A percentile compares a stretch with the other conserved stretches of the same genome.
Evolutionary conservation across 2,888 invertebrate species (phyloP).

Genomic region (Apodemia hepburni): DNA sequence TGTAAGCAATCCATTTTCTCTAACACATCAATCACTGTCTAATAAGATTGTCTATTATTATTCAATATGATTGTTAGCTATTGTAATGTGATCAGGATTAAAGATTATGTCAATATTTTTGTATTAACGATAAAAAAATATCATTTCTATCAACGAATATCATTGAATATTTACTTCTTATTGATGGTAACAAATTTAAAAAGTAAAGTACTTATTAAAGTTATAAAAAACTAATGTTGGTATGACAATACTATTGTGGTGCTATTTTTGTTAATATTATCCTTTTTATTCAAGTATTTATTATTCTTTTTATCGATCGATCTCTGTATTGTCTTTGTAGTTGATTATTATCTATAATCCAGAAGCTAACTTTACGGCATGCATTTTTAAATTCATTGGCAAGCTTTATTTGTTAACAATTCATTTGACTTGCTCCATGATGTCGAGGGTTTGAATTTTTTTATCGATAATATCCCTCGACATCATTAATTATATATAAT

Average conservation of each 20-base stretch:
- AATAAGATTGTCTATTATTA: conserved; percentile 24
- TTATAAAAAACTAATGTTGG: not conserved
- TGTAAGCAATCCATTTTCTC: conserved; percentile 37
- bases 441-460: conserved; percentile 59
- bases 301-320: not conserved
- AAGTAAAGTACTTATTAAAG: conserved; percentile 9
- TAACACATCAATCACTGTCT: conserved; percentile 50
- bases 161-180: no score
- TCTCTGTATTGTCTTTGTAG: no score
- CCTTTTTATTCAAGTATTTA: not conserved
- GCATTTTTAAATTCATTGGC: conserved; percentile 30
- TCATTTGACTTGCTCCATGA: conserved; percentile 76
- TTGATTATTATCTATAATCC: conserved; percentile 34
- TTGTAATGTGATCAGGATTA: not conserved
- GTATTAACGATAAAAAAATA: not conserved
- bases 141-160: no score
- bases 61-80: conserved; percentile 1
- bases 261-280: not conserved
- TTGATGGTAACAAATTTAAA: not conserved
- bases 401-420: conserved; percentile 55
- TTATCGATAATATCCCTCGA: conserved; percentile 60
- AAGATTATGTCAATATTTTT: conserved; percentile 10
- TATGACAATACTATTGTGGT: not conserved
- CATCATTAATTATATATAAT: conserved; percentile 34
- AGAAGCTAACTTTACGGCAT: conserved; percentile 47